Base-by-base conservation (phyloP, 2,797 vertebrate genomes). In the Rhabdophis nuchalis region DNA sequence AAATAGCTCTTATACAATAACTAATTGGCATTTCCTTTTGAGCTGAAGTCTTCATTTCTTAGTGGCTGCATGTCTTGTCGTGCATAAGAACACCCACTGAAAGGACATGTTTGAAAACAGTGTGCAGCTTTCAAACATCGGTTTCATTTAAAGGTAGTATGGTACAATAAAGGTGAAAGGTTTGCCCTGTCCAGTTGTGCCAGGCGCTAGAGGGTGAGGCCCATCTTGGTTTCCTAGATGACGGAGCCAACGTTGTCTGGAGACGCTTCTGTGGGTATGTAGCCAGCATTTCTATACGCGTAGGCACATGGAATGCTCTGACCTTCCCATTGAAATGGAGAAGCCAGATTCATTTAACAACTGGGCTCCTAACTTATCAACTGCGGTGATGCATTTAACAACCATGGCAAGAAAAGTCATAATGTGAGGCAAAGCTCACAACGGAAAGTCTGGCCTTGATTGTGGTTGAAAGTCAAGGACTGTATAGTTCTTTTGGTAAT, bases 91-190 rank as follows among this genome's bases (percentile, higher is more conserved):
- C 1, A 89, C 12, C 72, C 61, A 32, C 13, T 29, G 72, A 25
- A 90, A 91, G 52, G 90, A 0, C 41, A 54, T n/a, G n/a, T n/a
- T n/a, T n/a, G n/a, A n/a, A n/a, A n/a, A 23, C 18, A 46, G 11
- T 18, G 6, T 68, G 16, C 14, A 60, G 32, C 23, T 27, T 68
- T 64, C 86, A 82, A 89, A 52, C 93, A 14, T 25, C 10, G 8
- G 25, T 41, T 36, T 16, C 87, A 92, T 92, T 58, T 82, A 87
- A 95, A 93, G 92, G 87, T 89, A 20, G 23, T 92, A n/a, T 13
- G 27, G 60, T n/a, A 64, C 0, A 0, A 29, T 58, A 57, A 57
- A 29, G 1, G 29, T 29, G 16, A 32, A 32, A 64, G 29, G 12
- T n/a, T 64, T 64, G 4, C 4, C 4, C 5, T 68, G n/a, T 68